Evolutionary conservation across 2,113 vertebrate genomes (phyloP), one percentile per base, ranked within the genome.

Genomic region (Centropus bengalensis): DNA sequence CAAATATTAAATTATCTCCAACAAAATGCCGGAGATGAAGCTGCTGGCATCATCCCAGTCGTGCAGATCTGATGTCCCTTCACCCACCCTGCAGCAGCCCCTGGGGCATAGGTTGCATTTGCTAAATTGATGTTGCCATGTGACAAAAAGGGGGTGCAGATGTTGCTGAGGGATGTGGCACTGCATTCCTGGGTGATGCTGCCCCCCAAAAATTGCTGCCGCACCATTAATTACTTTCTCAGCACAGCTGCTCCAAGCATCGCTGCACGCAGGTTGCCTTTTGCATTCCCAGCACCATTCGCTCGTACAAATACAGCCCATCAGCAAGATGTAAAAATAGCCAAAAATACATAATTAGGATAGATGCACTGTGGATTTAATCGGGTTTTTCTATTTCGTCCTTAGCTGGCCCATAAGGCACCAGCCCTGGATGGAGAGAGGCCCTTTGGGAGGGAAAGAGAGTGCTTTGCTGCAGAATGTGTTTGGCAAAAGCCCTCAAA

Each of bases 321-420:
- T 93, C 91, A 96, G 82, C 89, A 92, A 94, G 89, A 94, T 32
- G 36, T 79, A 94, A 96, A 96, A 96, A 94, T 89, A 96, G 83
- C 84, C 36, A 30, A 36, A 94, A 85, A 81, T 42, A 77, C 11
- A 52, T 92, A 95, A 94, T 95, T 90, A 90, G 78, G 52, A 36
- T 84, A 73, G 64, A 68, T 51, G 58, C 8, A 6, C n/a, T 42
- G 60, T 15, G 36, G 66, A 78, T 93, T 86, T 95, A 80, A 69
- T 59, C 51, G 68, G 47, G 18, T 73, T 93, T 95, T 95, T 86
- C 64, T 81, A 9, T 62, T 89, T 94, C 71, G 86, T 85, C 60
- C 56, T 89, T 93, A 1, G 4, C 30, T 86, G 71, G 52, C 64
- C 73, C 56, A 27, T 36, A 70, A 77, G 85, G 81, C 62, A 56